Evolutionary conservation across 2,888 invertebrate genomes (phyloP).

Genomic region (Synergus japonicus): DNA sequence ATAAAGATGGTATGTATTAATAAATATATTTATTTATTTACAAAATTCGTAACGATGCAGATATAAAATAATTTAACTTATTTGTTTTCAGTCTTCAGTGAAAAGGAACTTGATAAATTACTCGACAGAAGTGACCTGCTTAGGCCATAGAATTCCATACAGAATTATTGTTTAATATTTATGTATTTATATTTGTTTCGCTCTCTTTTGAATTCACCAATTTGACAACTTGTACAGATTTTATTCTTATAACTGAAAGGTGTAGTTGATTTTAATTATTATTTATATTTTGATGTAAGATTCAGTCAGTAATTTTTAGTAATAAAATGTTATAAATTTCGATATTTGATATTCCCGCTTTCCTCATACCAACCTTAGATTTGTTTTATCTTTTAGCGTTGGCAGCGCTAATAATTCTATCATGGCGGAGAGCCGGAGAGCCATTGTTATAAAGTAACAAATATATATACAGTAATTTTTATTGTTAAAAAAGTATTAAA

Average conservation of each 20-base stretch:
- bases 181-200: background rate
- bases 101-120: constrained; percentile 76
- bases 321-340: background rate
- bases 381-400: background rate
- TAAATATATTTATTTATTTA: constrained; percentile 56
- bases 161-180: background rate
- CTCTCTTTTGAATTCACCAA: background rate
- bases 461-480: background rate
- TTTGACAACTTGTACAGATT: background rate
- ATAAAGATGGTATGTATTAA: constrained; percentile 63
- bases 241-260: background rate
- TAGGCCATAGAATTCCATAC: background rate
- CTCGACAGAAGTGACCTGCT: constrained; percentile 76
- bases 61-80: background rate
- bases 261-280: background rate
- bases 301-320: background rate
- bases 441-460: background rate
- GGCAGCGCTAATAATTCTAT: background rate
- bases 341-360: background rate
- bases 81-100: constrained; percentile 74
- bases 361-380: background rate
- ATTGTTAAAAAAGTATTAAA: constrained; percentile 9
- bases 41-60: constrained; percentile 51
- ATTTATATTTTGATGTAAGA: background rate
- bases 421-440: background rate